Conservation (phyloP, 2,113 vertebrate species). For the Suncus etruscus region DNA sequence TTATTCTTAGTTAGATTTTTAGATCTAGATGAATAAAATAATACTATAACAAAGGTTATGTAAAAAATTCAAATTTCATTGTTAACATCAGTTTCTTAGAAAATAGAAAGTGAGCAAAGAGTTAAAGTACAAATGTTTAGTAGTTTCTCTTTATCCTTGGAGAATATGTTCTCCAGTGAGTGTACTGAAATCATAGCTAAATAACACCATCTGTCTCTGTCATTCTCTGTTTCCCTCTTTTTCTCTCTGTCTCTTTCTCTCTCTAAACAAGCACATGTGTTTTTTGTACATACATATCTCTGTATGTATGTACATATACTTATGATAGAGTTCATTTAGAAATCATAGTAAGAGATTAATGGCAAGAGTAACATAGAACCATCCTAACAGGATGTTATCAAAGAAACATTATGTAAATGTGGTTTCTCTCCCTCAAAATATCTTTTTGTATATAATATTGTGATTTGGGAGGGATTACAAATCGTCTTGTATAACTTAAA, state of each 20-base stretch:
- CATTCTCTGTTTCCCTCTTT: too few relatives aligned
- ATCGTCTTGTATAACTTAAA: neutral
- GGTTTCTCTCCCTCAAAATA: neutral
- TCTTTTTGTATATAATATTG: neutral
- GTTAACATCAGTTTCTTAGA: neutral
- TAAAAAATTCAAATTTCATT: neutral
- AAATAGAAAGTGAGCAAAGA: constrained; percentile 11
- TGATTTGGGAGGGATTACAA: neutral
- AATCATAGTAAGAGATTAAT: neutral
- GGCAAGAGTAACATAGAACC: neutral
- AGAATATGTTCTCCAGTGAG: neutral
- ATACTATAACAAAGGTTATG: neutral
- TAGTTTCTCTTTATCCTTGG: neutral
- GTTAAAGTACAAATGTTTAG: neutral
- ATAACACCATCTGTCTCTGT: too few relatives aligned
- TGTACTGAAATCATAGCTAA: too few relatives aligned
- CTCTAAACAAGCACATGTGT: neutral
- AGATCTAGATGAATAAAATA: constrained; percentile 11
- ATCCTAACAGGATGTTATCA: neutral
- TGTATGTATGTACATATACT: neutral
- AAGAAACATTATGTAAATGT: neutral
- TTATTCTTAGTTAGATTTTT: too few relatives aligned
- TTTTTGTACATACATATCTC: neutral
- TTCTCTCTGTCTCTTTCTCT: too few relatives aligned
- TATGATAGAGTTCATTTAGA: neutral